Percentiles rank a stretch among this genome's conserved stretches.
Conservation (phyloP, 2,797 vertebrate genomes). For the Hapalemur alaotrensis region DNA sequence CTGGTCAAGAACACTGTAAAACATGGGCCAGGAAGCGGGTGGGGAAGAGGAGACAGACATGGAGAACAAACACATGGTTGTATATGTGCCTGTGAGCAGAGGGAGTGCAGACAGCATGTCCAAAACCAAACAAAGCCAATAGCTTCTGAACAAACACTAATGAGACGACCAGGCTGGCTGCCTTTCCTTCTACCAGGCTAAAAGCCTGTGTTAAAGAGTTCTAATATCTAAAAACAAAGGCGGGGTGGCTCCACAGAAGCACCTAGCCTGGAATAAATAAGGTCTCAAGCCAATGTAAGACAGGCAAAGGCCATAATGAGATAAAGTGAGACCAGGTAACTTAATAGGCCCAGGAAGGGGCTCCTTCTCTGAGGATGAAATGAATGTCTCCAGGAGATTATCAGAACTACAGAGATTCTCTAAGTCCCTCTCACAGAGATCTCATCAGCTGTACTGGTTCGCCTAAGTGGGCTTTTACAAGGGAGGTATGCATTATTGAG, state of each 20-base stretch:
- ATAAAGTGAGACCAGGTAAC: background rate
- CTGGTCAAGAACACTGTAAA: background rate
- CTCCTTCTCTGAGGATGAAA: background rate
- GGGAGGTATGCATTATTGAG: background rate
- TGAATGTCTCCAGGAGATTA: background rate
- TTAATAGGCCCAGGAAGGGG: background rate
- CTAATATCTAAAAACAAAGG: background rate
- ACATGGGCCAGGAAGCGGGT: background rate
- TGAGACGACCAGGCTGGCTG: background rate
- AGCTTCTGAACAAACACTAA: conserved; percentile 29
- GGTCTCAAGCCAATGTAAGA: background rate
- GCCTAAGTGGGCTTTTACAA: background rate
- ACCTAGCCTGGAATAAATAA: background rate
- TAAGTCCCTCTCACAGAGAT: background rate
- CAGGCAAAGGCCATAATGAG: background rate
- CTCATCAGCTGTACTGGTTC: background rate
- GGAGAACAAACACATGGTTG: background rate
- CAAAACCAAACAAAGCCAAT: background rate
- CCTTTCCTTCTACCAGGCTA: background rate
- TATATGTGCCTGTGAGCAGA: background rate
- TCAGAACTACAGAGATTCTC: background rate
- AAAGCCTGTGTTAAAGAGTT: background rate
- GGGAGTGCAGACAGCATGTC: background rate
- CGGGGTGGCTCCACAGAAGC: background rate
- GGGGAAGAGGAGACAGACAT: background rate